A percentile compares a stretch with the other conserved stretches of the same genome.
These are phyloP conservation scores for Capitulum mitella DNA, from an alignment of 2,888 invertebrate species.

Conservation along the genomic window DNA sequence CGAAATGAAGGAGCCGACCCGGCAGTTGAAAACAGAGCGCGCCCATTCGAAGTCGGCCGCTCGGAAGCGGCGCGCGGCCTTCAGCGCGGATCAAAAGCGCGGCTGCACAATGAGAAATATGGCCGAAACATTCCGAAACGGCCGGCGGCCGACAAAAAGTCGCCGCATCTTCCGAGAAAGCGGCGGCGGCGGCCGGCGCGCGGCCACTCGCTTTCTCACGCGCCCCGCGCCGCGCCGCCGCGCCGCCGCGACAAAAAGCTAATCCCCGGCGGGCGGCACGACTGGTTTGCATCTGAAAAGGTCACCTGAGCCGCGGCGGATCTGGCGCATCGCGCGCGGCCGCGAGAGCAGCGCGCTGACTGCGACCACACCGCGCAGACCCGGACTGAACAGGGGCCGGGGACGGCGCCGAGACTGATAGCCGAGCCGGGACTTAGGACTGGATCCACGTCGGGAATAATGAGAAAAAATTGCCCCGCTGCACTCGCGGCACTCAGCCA, in stretches of 20 bases:
- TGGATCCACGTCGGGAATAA: too few relatives aligned
- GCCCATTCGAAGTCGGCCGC: not conserved
- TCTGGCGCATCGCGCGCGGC: not conserved
- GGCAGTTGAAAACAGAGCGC: conserved; percentile 18
- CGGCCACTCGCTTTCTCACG: not conserved
- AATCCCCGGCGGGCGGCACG: conserved; percentile 12
- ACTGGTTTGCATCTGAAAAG: conserved; percentile 18
- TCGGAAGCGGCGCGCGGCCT: not conserved
- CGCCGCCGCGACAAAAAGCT: not conserved
- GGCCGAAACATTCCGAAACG: conserved; percentile 2
- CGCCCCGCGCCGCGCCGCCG: not conserved
- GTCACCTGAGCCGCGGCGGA: not conserved
- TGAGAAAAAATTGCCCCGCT: too few relatives aligned
- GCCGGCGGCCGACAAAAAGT: not conserved
- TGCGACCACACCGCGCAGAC: too few relatives aligned
- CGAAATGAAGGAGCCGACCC: not conserved
- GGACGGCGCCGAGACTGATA: too few relatives aligned
- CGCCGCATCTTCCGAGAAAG: not conserved
- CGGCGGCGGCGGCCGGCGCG: not conserved
- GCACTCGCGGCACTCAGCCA: conserved; percentile 3
- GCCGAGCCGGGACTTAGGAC: too few relatives aligned
- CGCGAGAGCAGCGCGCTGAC: not conserved
- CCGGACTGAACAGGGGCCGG: too few relatives aligned
- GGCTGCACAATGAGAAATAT: not conserved
- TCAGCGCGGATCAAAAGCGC: not conserved